Conservation (phyloP, 2,797 vertebrate species). For the Carduelis carduelis region DNA sequence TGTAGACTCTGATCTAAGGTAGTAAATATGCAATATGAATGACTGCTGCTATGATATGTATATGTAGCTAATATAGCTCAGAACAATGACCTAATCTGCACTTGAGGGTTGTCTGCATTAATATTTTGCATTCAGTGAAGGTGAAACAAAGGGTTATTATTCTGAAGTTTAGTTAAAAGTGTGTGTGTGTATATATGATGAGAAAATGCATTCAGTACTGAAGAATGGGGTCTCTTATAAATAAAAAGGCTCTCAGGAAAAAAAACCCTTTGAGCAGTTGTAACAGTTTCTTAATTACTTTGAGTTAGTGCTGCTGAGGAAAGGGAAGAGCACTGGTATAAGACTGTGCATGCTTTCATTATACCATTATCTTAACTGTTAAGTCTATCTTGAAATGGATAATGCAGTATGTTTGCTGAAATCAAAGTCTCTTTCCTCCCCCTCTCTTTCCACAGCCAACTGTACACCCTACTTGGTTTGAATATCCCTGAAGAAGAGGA, state of each 20-base stretch:
- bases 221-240: not conserved
- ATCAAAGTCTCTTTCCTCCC: not conserved
- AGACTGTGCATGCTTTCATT: not conserved
- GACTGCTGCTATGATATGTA: not conserved
- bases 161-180: not conserved
- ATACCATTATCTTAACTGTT: not conserved
- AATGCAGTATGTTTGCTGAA: not conserved
- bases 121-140: not conserved
- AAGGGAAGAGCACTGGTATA: not conserved
- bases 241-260: not conserved
- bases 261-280: not conserved
- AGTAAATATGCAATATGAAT: not conserved
- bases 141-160: not conserved
- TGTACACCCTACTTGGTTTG: slow-evolving; percentile 34
- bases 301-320: not conserved
- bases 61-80: not conserved
- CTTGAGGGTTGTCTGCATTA: not conserved
- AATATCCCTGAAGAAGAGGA: slow-evolving; percentile 48
- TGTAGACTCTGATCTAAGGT: not conserved
- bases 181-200: not conserved
- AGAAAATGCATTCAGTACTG: not conserved
- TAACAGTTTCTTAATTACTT: not conserved
- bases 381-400: not conserved
- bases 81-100: not conserved
- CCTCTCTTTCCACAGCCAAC: slow-evolving; percentile 17